phyloP scores from a whole-genome alignment of 2,113 vertebrate genomes.

The Sebastes fasciatus region DNA sequence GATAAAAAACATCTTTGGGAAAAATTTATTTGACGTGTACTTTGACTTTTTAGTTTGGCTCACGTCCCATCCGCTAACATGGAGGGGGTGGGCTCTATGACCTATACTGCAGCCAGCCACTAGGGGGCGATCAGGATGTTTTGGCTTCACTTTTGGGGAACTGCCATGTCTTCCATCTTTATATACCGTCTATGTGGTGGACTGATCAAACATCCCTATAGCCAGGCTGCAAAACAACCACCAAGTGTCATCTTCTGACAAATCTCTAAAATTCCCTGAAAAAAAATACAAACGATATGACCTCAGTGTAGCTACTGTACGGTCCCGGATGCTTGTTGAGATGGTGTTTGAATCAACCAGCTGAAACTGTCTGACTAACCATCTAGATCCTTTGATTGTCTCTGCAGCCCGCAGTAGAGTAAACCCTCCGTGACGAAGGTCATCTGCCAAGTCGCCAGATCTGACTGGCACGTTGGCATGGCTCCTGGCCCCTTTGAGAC shows the following conservation, averaged over 20 bases:
- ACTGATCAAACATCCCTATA: background rate
- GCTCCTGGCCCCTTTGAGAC: background rate
- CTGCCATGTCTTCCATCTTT: too few species aligned
- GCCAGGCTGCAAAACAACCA: too few species aligned
- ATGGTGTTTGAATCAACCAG: background rate
- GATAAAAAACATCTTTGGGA: too few species aligned
- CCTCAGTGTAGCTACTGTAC: background rate
- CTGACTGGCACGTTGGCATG: slow-evolving; percentile 6
- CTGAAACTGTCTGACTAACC: background rate
- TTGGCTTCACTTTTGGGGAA: too few species aligned
- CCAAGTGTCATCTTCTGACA: background rate
- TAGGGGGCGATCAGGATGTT: too few species aligned
- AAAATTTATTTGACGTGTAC: too few species aligned
- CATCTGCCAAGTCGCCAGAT: background rate
- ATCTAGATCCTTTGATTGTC: background rate
- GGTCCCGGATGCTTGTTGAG: slow-evolving; percentile 2
- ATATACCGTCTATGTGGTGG: too few species aligned
- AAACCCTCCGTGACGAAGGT: background rate
- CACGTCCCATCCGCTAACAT: too few species aligned
- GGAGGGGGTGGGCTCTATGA: too few species aligned
- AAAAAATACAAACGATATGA: background rate
- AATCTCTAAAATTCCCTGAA: background rate
- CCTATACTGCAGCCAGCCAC: too few species aligned
- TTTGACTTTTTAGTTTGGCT: too few species aligned
- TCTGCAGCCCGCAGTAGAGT: background rate